Base-by-base conservation (phyloP, 2,888 invertebrate species). In the Hyposoter dolosus region DNA sequence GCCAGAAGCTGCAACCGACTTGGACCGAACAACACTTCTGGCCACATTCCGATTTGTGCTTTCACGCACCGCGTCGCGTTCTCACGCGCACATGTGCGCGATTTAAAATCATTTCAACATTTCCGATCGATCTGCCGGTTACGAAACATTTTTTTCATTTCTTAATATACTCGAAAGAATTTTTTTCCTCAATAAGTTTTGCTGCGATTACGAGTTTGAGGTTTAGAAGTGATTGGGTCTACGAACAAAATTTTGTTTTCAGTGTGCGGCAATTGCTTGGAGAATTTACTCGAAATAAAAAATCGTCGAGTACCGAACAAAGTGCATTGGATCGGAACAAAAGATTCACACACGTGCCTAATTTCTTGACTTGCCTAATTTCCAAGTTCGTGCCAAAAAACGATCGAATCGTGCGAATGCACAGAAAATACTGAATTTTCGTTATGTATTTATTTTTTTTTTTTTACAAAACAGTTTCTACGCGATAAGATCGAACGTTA, bases 1-100 rank as follows among this genome's bases (percentile, higher is more conserved):
- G 74, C 80, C 86, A 86, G 80, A 83, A 86, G 86, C 86, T 86
- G 60, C 86, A 68, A 76, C 19, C 75, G 75, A 43, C 80, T 43
- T 56, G 19, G n/a, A 32, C 43, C 63, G 28, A 43, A 72, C 60
- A 74, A 53, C 45, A 43, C 28, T 68, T 69, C 76, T 74, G 53
- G 75, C 77, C 68, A 35, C 45, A 68, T 72, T 32, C 19, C 77
- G 83, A 86, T 86, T 86, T 86, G 83, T 87, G 78, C 84, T 86
- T 84, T 85, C 76, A 77, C 83, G 78, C 86, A 85, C 68, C 68
- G 72, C 19, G 63, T n/a, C 72, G 45, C 32, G 12, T 69, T 40
- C 17, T 71, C 63, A 47, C 56, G 35, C 9, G 65, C 50, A 45
- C 83, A 35, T 82, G 53, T 63, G 6, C 28, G 60, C 53, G 28